Evolutionary conservation across 2,797 vertebrate genomes (phyloP), one percentile per base, ranked within the genome.

Genomic region (Poeciliopsis presidionis): DNA sequence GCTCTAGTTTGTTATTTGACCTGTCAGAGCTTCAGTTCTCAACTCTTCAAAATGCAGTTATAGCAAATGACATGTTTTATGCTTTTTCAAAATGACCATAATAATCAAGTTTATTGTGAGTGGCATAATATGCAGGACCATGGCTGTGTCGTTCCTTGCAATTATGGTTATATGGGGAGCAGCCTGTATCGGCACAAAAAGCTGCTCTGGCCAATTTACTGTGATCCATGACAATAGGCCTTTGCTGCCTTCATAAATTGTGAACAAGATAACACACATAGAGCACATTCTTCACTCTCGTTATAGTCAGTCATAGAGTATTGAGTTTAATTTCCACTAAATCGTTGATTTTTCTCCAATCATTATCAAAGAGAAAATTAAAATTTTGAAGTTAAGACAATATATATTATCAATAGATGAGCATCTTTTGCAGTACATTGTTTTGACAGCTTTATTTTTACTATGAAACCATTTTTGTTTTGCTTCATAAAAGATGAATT

Each of bases 61-160:
- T 39, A 90, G 84, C 87, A 77, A 90, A 92, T 93, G 89, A 93
- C 91, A 89, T 86, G 86, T 92, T 92, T 93, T 90, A 91, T 92
- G 89, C 90, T 43, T 93, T 89, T 89, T 90, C 51, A 87, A 94
- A 95, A 95, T 94, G 94, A 93, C 90, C 88, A 91, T 92, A 92
- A 93, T 94, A 94, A 94, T 94, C 90, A 93, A 87, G 88, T 93
- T 93, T 92, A 94, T 95, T 91, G 91, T 92, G 90, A 93, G 91
- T 90, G 86, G 89, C 86, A 22, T 88, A 89, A 88, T 74, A 87
- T 75, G 86, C 87, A n/a, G 85, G 88, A 86, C 90, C 87, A 90
- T 85, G 80, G 86, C 86, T 41, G 41, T 93, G 93, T 89, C 81
- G 87, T 86, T 88, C 81, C 12, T 69, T 73, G 89, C 91, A 93